Base-by-base conservation (phyloP, 2,797 vertebrate species). In the Pantherophis alleghaniensis region DNA sequence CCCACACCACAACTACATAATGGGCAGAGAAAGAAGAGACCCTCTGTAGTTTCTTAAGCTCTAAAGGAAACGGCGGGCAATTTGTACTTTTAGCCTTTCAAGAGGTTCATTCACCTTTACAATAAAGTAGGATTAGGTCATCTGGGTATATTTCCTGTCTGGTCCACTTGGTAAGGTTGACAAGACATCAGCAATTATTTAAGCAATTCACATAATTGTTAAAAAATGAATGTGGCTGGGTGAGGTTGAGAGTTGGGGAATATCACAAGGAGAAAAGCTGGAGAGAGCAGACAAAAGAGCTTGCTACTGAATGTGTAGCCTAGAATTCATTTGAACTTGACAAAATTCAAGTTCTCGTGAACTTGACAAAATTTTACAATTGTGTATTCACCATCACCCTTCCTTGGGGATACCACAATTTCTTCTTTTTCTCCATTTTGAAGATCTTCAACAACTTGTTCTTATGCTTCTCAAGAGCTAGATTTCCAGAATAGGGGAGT, bases 61-160 rank as follows among this genome's bases (percentile, higher is more conserved):
- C 5, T 32, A 69, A 32, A 6, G 13, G 28, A 14, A 2, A 16
- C 0, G 1, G 28, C 5, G 1, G 63, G 13, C 5, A 0, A 69
- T 32, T 32, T 69, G 28, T 32, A 32, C 28, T 2, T 69, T 69
- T n/a, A 32, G 24, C 16, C 5, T 32, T 32, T 13, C 63, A 69
- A 32, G 28, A n/a, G 14, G 12, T 66, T 66, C 5, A 66, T 66
- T 13, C 63, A n/a, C 28, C 13, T 32, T 32, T 69, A 32, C 63
- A 69, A 7, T n/a, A 66, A 32, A n/a, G 12, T 32, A 69, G 2
- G 32, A n/a, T 69, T 69, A n/a, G 28, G 5, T 13, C 28, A 69
- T 69, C 28, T 69, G 28, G 28, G 28, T 7, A 11, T 2, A 13
- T 69, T 69, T 69, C 28, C 13, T 66, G 63, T 66, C 63, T 66